Evolutionary conservation across 2,113 vertebrate genomes (phyloP), one percentile per base, ranked within the genome.

Genomic region (Maylandia zebra): DNA sequence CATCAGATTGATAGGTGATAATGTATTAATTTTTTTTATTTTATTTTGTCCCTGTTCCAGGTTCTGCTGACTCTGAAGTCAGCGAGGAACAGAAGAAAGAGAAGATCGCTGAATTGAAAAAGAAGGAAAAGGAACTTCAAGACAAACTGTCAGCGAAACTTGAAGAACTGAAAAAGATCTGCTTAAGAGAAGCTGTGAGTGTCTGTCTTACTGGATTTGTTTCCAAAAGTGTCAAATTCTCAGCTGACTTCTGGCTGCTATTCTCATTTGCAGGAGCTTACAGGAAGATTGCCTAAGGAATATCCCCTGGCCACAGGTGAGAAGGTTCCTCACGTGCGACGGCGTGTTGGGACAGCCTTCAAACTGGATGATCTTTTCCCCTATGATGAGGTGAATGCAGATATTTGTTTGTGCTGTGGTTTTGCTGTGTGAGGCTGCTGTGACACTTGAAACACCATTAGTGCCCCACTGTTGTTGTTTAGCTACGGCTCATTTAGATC

Each of bases 181-280:
- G 98, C 90, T 81, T 99, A 86, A 97, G 98, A 27, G 99, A 99
- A 93, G 98, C 98, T n/a, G 99, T 99, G 92, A 97, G 98, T 95
- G 41, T 74, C 74, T n/a, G 52, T 5, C 34, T 30, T 43, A 5
- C 34, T 56, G 7, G 2, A 8, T 57, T 52, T 5, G 12, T 50
- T 55, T 53, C 7, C 13, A 19, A 3, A 83, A 52, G 10, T 19
- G 3, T 84, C 53, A 9, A 41, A 74, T 24, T 30, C 50, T 87
- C 14, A 82, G 10, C 11, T 92, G 64, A 85, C 50, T 48, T 13
- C 52, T 45, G 27, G 50, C 38, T 78, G 11, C 52, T 84, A 19
- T 82, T 89, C 1, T 91, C 24, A 79, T 89, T 87, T 66, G 7
- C 92, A 99, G 99, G 98, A 98, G 89, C 96, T 99, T 87, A 99